These are phyloP conservation scores for Myioborus melanocephalus DNA, from an alignment of 2,797 vertebrate genomes.

Conservation along the genomic window DNA sequence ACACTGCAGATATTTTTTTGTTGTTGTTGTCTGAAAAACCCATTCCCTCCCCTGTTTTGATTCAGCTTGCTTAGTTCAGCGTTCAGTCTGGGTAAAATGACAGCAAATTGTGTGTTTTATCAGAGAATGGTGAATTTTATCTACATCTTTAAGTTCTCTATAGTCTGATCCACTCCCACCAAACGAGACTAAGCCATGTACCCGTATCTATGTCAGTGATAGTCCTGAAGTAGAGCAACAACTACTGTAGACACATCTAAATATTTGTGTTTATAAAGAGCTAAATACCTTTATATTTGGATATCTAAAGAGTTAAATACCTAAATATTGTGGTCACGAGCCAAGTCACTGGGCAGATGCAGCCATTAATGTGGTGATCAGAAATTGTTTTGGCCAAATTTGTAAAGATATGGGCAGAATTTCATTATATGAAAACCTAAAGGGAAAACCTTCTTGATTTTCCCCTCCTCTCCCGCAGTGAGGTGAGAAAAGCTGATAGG, in stretches of 20 bases:
- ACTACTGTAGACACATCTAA: neutral
- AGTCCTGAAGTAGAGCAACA: neutral
- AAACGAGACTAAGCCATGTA: neutral
- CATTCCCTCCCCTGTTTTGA: neutral
- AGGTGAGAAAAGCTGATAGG: slow-evolving; percentile 32
- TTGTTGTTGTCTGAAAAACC: neutral
- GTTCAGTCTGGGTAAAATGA: neutral
- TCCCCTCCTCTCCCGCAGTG: accelerated
- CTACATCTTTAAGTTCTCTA: neutral
- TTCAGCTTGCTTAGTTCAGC: neutral
- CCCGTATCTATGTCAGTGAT: neutral
- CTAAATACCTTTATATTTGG: neutral
- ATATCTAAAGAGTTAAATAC: neutral
- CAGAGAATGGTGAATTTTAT: neutral
- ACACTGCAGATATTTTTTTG: neutral
- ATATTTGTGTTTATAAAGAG: neutral
- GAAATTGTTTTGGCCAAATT: neutral
- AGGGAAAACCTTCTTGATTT: neutral
- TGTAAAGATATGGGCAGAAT: neutral
- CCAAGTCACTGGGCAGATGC: neutral
- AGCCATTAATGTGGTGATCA: neutral
- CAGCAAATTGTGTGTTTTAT: neutral
- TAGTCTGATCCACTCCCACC: neutral
- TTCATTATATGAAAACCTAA: neutral
- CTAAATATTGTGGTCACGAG: neutral